Base-by-base conservation (phyloP, 2,797 vertebrate species). In the Euthynnus affinis region DNA sequence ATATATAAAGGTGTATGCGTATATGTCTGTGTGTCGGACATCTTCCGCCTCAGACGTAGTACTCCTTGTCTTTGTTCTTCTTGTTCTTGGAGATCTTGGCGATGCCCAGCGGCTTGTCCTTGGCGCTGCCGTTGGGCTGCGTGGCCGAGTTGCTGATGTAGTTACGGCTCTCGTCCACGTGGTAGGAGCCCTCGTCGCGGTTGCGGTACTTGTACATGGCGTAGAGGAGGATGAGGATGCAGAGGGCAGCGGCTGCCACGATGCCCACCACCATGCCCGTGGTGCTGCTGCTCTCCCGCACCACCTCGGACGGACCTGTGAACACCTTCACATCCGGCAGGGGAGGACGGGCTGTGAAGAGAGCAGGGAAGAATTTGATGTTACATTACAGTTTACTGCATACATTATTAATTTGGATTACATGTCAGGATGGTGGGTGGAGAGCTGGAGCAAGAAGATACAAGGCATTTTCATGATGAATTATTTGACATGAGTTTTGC, bases 31-130 rank as follows among this genome's bases (percentile, higher is more conserved):
- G 77, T 76, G 81, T 94, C 80, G 87, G 78, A 75, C 69, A 29
- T 76, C 69, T 81, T 86, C 68, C 61, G 42, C 73, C 96, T 99
- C 98, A 99, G 96, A 99, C 98, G 81, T 99, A 99, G 94, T 99
- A 99, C 94, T 99, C 98, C 94, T 99, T 99, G 96, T 99, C 98
- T 96, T 99, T 99, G 96, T 99, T 99, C 95, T 99, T 99, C 96
- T 99, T 99, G 94, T 97, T 98, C 95, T 99, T 99, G 94, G 98
- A 98, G 95, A 97, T 98, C 95, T 99, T 99, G 90, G 97, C 95
- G 86, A 97, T 97, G 92, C 96, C 97, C 91, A 98, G 97, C 53
- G 97, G 97, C 76, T 99, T 99, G 91, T 99, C 98, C 95, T 99
- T 99, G 91, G 99, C 94, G 14, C 98, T 98, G 89, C 98, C 98